A percentile compares a stretch with the other conserved stretches of the same genome.
phyloP scores from a whole-genome alignment of 2,888 invertebrate species.

The Drosophila mettleri region DNA sequence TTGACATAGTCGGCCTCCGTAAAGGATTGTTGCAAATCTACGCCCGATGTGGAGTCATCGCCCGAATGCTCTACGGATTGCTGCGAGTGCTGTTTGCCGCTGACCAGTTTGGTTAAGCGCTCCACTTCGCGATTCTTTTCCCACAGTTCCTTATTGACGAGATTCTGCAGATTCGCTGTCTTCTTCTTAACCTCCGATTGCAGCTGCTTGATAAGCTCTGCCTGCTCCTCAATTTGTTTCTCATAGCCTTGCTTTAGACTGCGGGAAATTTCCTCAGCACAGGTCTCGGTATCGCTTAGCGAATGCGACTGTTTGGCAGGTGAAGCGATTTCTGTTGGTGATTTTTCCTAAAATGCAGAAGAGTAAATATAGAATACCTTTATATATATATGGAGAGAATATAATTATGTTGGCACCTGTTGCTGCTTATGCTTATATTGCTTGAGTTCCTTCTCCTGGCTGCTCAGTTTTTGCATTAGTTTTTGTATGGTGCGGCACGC shows the following conservation, averaged over 20 bases:
- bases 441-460: constrained; percentile 79
- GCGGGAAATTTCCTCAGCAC: constrained; percentile 73
- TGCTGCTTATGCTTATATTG: constrained; percentile 64
- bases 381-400: no score
- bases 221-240: constrained; percentile 84
- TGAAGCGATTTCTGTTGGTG: neutral
- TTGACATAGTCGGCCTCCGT: constrained; percentile 79
- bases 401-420: constrained; percentile 20
- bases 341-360: constrained; percentile 41
- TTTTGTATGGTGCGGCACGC: constrained; percentile 83
- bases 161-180: constrained; percentile 84
- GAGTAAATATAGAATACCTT: neutral
- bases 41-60: constrained; percentile 47
- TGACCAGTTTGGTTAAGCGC: constrained; percentile 84
- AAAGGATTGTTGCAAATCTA: constrained; percentile 80
- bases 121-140: constrained; percentile 87
- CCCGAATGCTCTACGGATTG: constrained; percentile 40
- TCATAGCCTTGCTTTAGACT: constrained; percentile 67
- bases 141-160: constrained; percentile 87
- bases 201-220: constrained; percentile 86
- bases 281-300: constrained; percentile 76
- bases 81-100: constrained; percentile 30
- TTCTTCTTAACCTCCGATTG: constrained; percentile 84
- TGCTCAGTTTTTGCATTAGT: constrained; percentile 78
- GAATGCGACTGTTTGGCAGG: constrained; percentile 44